Percentiles rank a stretch among this genome's conserved stretches.
phyloP scores from a whole-genome alignment of 1,140 invertebrate species.

The Drosophila nigrodunni region DNA sequence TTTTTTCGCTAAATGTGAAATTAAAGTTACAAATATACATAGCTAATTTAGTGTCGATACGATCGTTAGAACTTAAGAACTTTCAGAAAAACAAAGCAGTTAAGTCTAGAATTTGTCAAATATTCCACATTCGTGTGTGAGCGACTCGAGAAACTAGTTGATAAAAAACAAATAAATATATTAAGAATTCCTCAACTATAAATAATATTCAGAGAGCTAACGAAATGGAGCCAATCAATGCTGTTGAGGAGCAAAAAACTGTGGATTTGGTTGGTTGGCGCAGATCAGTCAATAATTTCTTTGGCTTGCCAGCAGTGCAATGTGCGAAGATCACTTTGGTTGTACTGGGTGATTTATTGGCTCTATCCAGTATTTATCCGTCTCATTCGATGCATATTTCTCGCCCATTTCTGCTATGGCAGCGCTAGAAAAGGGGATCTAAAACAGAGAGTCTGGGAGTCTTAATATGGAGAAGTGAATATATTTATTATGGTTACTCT shows the following conservation, averaged over 20 bases:
- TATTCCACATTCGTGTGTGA: conserved; percentile 13
- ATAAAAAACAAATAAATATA: not conserved
- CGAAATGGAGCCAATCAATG: conserved; percentile 7
- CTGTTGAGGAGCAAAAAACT: not conserved
- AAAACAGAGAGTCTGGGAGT: not conserved
- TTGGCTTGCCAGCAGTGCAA: conserved; percentile 35
- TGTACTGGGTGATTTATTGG: conserved; percentile 39
- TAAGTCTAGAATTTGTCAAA: not conserved
- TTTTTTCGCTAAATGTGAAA: conserved; percentile 30
- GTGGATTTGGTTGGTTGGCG: conserved; percentile 2
- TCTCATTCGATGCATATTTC: conserved; percentile 52
- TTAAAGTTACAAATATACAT: conserved; percentile 18
- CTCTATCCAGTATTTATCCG: conserved; percentile 46
- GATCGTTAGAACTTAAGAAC: conserved; percentile 8
- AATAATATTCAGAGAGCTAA: not conserved
- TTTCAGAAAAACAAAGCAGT: conserved; percentile 27
- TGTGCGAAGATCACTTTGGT: conserved; percentile 37
- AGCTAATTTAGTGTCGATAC: conserved; percentile 12
- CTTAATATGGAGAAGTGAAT: too few relatives aligned
- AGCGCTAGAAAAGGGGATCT: not conserved
- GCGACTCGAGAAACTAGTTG: not conserved
- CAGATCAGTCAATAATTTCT: conserved; percentile 30
- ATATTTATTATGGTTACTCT: too few relatives aligned
- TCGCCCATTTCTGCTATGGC: conserved; percentile 51
- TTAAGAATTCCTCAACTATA: not conserved